phyloP scores from a whole-genome alignment of 2,113 vertebrate species.

The Cavia aperea region DNA sequence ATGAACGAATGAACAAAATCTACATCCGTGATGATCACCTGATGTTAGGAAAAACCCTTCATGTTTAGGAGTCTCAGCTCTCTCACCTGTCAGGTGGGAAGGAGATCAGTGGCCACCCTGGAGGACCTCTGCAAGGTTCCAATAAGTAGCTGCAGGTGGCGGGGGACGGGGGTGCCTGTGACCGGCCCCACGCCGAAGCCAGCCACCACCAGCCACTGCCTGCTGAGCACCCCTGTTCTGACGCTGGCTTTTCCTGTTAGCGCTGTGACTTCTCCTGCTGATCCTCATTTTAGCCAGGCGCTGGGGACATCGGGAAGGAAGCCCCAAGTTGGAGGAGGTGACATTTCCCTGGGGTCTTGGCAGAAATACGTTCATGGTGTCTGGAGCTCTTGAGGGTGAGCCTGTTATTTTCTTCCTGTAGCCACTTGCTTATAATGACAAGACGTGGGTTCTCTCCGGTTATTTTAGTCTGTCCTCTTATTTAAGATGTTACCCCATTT shows the following conservation, averaged over 20 bases:
- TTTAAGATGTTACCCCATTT: conserved; percentile 38
- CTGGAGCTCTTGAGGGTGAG: neutral
- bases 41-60: neutral
- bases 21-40: too few relatives aligned
- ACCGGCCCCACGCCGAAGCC: neutral
- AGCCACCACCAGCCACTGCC: neutral
- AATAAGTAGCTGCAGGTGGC: neutral
- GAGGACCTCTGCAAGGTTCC: too few relatives aligned
- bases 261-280: neutral
- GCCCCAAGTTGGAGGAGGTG: neutral
- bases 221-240: neutral
- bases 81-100: neutral
- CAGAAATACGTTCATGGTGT: neutral
- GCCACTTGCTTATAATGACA: conserved; percentile 37
- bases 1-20: too few relatives aligned
- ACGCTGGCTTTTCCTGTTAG: neutral
- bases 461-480: conserved; percentile 56
- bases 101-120: neutral
- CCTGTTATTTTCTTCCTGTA: neutral
- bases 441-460: conserved; percentile 36
- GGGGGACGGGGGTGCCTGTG: neutral
- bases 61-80: neutral
- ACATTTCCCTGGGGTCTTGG: neutral
- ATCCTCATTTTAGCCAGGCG: neutral
- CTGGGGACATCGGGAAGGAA: neutral